phyloP scores from a whole-genome alignment of 2,888 invertebrate genomes.

The Caenorhabditis angaria region DNA sequence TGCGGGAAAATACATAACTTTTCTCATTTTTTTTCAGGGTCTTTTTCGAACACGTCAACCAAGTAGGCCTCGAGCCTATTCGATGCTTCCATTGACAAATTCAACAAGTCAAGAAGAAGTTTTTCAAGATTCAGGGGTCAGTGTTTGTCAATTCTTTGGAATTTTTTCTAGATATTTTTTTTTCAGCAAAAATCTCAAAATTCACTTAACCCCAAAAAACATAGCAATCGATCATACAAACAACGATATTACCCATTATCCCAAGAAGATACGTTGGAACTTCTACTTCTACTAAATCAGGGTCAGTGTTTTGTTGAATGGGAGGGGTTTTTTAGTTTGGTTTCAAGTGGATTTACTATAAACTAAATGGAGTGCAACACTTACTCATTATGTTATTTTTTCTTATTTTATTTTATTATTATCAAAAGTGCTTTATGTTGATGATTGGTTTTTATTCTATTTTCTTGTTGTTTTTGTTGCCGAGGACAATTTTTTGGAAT shows the following conservation, averaged over 20 bases:
- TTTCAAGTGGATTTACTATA: slow-evolving; percentile 13
- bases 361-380: neutral
- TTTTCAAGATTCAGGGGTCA: slow-evolving; percentile 32
- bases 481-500: neutral
- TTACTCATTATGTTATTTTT: slow-evolving; percentile 14
- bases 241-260: slow-evolving; percentile 56
- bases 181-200: slow-evolving; percentile 1
- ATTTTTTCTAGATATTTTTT: neutral
- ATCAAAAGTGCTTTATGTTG: neutral
- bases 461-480: neutral
- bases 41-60: slow-evolving; percentile 54
- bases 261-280: slow-evolving; percentile 59
- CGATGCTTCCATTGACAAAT: slow-evolving; percentile 57
- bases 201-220: slow-evolving; percentile 32
- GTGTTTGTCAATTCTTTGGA: neutral
- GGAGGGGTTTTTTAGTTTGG: neutral
- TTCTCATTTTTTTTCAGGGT: slow-evolving; percentile 45
- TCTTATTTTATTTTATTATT: slow-evolving; percentile 6
- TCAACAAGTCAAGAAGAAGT: slow-evolving; percentile 53
- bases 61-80: slow-evolving; percentile 54
- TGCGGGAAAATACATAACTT: neutral
- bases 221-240: slow-evolving; percentile 38
- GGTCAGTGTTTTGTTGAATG: slow-evolving; percentile 41
- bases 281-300: slow-evolving; percentile 57
- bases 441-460: neutral